Evolutionary conservation across 2,113 vertebrate species (phyloP).

Genomic region (Ctenomys sociabilis): DNA sequence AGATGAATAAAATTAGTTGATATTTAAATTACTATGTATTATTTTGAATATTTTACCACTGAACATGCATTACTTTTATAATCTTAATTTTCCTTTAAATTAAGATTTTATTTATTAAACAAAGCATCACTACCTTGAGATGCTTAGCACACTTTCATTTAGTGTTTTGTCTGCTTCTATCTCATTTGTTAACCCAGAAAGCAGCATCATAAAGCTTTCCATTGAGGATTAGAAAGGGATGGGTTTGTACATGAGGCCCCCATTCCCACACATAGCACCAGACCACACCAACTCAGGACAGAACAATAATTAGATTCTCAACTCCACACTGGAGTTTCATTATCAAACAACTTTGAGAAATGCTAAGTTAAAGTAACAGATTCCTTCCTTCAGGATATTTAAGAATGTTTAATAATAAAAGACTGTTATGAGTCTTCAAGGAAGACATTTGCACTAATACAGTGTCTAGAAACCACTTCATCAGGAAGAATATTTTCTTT

Average conservation of each 20-base stretch:
- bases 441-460: neutral
- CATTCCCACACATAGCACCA: neutral
- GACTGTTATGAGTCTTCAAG: neutral
- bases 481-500: neutral
- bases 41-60: neutral
- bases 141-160: neutral
- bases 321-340: neutral
- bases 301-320: neutral
- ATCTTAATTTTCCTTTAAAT: neutral
- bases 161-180: neutral
- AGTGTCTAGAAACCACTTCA: neutral
- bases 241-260: neutral
- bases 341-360: neutral
- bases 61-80: neutral
- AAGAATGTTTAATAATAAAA: neutral
- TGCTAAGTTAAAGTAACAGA: conserved; percentile 26
- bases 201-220: neutral
- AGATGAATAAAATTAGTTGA: neutral
- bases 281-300: neutral
- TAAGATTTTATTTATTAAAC: neutral
- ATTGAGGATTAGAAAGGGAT: neutral
- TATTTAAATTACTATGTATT: neutral
- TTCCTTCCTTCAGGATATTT: neutral
- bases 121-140: neutral
- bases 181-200: neutral